These are phyloP conservation scores for Seriola rivoliana DNA, from an alignment of 2,113 vertebrate species.

Conservation along the genomic window DNA sequence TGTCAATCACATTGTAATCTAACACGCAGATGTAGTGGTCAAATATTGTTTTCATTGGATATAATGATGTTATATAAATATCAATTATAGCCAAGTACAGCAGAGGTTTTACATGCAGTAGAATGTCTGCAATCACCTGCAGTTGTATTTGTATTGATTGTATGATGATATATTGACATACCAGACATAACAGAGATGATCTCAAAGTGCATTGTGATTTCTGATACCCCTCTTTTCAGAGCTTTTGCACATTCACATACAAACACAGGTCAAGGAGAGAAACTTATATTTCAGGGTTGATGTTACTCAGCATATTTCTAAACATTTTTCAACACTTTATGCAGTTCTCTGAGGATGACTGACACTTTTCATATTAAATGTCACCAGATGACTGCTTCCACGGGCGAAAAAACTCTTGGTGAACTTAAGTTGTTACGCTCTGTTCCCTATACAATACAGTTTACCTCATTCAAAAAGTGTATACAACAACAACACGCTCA, in stretches of 20 bases:
- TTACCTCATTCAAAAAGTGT: slow-evolving; percentile 31
- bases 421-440: slow-evolving; percentile 25
- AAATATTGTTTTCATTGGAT: not conserved
- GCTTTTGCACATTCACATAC: not conserved
- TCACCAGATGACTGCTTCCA: slow-evolving; percentile 28
- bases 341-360: slow-evolving; percentile 33
- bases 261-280: not conserved
- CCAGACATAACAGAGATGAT: not conserved
- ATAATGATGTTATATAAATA: not conserved
- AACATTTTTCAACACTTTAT: not conserved
- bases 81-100: not conserved
- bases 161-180: not conserved
- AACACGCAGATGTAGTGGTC: not conserved
- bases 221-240: not conserved
- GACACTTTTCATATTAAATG: slow-evolving; percentile 44
- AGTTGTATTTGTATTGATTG: not conserved
- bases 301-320: slow-evolving; percentile 24
- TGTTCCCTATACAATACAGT: slow-evolving; percentile 8
- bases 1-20: not conserved
- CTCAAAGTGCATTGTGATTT: not conserved
- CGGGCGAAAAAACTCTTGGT: slow-evolving; percentile 4
- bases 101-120: not conserved
- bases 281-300: slow-evolving; percentile 1
- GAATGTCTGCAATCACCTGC: not conserved
- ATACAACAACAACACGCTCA: slow-evolving; percentile 29